A percentile compares a stretch with the other conserved stretches of the same genome.
phyloP scores from a whole-genome alignment of 2,113 vertebrate species.

The Felis chaus region DNA sequence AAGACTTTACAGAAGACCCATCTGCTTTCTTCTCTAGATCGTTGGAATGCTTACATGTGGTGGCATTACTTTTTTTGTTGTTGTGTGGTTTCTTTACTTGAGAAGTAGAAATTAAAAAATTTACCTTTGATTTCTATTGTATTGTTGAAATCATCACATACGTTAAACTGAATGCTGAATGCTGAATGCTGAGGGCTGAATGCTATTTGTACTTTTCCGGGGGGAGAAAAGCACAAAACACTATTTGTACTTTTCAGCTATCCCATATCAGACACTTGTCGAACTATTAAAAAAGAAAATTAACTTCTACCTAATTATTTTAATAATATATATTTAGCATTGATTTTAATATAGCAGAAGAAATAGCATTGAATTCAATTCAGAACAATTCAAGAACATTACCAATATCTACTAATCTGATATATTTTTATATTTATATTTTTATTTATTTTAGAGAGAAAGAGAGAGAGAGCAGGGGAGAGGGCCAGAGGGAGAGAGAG shows the following conservation, averaged over 20 bases:
- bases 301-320: slow-evolving; percentile 31
- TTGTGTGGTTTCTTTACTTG: slow-evolving; percentile 69
- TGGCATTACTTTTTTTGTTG: not conserved
- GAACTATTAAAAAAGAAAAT: not conserved
- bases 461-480: too few relatives aligned
- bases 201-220: not conserved
- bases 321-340: slow-evolving; percentile 26
- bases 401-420: slow-evolving; percentile 26
- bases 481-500: too few relatives aligned
- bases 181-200: not conserved
- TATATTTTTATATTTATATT: not conserved
- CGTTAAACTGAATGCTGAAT: slow-evolving; percentile 20
- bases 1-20: not conserved
- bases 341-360: slow-evolving; percentile 54
- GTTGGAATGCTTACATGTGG: not conserved
- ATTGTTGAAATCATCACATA: not conserved
- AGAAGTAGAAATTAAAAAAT: slow-evolving; percentile 39
- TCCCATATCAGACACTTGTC: too few relatives aligned
- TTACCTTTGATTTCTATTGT: slow-evolving; percentile 19
- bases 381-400: slow-evolving; percentile 33
- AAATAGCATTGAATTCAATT: slow-evolving; percentile 47
- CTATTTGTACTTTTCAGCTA: too few relatives aligned
- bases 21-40: not conserved
- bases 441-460: too few relatives aligned
- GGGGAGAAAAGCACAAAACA: not conserved